A percentile compares a stretch with the other conserved stretches of the same genome.
Evolutionary conservation across 2,888 invertebrate genomes (phyloP).

Genomic region (Belgica antarctica): DNA sequence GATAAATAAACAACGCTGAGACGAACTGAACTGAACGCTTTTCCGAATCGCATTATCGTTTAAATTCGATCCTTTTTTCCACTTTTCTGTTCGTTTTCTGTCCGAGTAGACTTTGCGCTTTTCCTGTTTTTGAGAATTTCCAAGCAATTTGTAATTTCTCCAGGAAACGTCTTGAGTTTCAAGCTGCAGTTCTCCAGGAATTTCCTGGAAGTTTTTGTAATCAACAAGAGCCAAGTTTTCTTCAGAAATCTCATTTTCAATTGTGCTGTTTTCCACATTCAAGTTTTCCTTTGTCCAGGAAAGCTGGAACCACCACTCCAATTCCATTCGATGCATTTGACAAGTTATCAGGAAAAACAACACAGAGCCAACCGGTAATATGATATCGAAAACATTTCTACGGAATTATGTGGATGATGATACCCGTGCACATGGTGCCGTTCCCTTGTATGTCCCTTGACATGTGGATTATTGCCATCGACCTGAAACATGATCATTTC

Average conservation of each 20-base stretch:
- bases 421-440: slow-evolving; percentile 13
- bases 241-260: no score
- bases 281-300: no score
- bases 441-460: slow-evolving; percentile 28
- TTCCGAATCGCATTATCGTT: slow-evolving; percentile 17
- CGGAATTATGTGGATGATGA: neutral
- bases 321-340: slow-evolving; percentile 20
- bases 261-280: no score
- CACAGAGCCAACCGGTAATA: slow-evolving; percentile 27
- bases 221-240: no score
- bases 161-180: no score
- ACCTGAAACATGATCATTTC: slow-evolving; percentile 42
- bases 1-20: neutral
- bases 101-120: no score
- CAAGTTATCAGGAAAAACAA: slow-evolving; percentile 36
- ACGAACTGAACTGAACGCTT: neutral
- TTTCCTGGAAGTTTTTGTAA: no score
- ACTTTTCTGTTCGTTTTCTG: no score
- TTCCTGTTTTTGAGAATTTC: no score
- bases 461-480: slow-evolving; percentile 40
- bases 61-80: neutral
- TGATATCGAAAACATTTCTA: slow-evolving; percentile 30
- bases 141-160: no score
- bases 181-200: no score
- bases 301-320: no score